These are phyloP conservation scores for Rachycentron canadum DNA, from an alignment of 2,797 vertebrate genomes.

Conservation along the genomic window DNA sequence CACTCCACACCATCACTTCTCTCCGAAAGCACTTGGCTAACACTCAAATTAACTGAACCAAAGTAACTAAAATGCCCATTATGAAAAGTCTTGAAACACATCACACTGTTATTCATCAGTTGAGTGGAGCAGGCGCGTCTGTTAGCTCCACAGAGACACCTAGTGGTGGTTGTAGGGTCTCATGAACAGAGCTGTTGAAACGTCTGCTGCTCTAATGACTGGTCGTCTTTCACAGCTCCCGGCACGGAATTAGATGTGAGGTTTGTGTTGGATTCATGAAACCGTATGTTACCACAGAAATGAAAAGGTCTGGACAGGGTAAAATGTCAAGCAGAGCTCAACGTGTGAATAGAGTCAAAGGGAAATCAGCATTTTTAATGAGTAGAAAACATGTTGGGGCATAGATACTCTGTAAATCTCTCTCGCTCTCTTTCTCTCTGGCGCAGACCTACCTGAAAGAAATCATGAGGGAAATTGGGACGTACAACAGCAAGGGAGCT, in stretches of 20 bases:
- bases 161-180: slow-evolving; percentile 36
- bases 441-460: slow-evolving; percentile 94
- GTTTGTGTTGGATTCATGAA: not conserved
- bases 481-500: slow-evolving; percentile 93
- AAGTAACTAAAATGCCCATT: slow-evolving; percentile 77
- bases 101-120: slow-evolving; percentile 21
- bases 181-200: not conserved
- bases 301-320: not conserved
- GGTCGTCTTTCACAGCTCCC: not conserved
- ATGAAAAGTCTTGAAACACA: slow-evolving; percentile 64
- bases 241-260: not conserved
- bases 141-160: slow-evolving; percentile 66
- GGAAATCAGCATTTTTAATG: not conserved
- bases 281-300: not conserved
- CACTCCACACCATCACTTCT: slow-evolving; percentile 73
- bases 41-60: slow-evolving; percentile 78
- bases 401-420: not conserved
- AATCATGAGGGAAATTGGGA: slow-evolving; percentile 94
- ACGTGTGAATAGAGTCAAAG: not conserved
- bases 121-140: rapidly evolving
- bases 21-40: slow-evolving; percentile 77
- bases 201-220: not conserved
- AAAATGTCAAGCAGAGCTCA: not conserved
- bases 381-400: not conserved
- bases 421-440: too few species aligned